Conservation (phyloP, 1,140 invertebrate genomes). For the Sipha flava region DNA sequence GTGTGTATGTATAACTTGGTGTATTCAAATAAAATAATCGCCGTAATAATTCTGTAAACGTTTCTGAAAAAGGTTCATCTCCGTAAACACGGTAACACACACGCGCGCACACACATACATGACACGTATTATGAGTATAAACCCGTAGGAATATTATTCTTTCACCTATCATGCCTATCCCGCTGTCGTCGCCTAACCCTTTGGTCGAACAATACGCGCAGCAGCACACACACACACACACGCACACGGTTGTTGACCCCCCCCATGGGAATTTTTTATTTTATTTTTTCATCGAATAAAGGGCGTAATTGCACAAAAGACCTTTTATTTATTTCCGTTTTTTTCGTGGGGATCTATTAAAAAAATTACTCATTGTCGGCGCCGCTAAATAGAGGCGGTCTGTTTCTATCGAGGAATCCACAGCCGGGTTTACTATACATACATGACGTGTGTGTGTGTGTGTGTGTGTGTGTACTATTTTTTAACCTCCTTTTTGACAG, state of each 20-base stretch:
- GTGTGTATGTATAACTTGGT: neutral
- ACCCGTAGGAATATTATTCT: neutral
- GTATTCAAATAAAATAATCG: no score
- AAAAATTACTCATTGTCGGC: constrained; percentile 30
- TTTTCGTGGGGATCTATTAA: constrained; percentile 14
- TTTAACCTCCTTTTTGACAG: constrained; percentile 27
- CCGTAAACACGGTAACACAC: neutral
- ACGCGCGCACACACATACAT: neutral
- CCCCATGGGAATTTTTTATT: constrained; percentile 17
- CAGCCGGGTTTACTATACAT: neutral
- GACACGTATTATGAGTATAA: no score
- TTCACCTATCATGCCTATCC: neutral
- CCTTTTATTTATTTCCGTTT: constrained; percentile 32
- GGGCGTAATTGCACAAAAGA: constrained; percentile 29
- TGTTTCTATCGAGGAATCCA: constrained; percentile 19
- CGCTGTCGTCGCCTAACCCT: constrained; percentile 11
- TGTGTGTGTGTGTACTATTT: neutral
- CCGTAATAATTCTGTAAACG: no score
- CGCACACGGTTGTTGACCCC: constrained; percentile 24
- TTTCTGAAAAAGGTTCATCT: neutral
- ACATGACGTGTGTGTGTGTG: neutral
- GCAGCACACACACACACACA: no score
- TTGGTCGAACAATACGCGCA: neutral
- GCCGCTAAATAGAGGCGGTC: constrained; percentile 30
- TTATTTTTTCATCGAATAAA: neutral